Evolutionary conservation across 2,888 invertebrate species (phyloP).

Genomic region (Sympetrum striolatum): DNA sequence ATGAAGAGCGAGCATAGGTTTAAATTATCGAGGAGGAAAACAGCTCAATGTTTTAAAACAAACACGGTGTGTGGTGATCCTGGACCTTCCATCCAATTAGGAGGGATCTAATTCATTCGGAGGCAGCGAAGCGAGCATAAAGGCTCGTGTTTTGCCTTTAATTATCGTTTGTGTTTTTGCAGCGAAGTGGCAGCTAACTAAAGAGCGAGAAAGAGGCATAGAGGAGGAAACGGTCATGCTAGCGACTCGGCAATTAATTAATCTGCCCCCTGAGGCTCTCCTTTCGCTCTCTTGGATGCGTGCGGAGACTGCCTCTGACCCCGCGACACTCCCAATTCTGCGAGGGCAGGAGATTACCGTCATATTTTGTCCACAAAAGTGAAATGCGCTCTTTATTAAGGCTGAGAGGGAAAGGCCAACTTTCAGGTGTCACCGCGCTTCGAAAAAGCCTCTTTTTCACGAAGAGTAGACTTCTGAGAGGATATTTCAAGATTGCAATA

Average conservation of each 20-base stretch:
- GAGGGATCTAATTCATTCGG: background rate
- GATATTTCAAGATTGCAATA: too few relatives aligned
- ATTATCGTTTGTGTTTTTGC: slow-evolving; percentile 3
- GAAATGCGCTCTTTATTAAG: too few relatives aligned
- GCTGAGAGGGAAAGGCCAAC: too few relatives aligned
- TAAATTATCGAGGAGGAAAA: background rate
- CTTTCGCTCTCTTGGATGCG: background rate
- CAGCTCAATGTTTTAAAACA: background rate
- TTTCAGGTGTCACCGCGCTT: too few relatives aligned
- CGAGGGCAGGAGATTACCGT: background rate
- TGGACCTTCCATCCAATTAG: background rate
- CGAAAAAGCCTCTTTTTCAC: too few relatives aligned
- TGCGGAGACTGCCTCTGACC: background rate
- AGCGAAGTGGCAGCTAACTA: background rate
- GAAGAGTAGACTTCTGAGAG: too few relatives aligned
- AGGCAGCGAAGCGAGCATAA: background rate
- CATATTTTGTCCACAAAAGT: background rate
- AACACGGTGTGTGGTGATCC: background rate
- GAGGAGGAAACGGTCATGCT: background rate
- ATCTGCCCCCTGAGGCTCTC: background rate
- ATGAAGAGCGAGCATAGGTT: background rate
- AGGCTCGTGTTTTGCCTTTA: background rate
- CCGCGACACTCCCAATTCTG: background rate
- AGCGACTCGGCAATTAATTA: background rate
- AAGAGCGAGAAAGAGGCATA: background rate